Evolutionary conservation across 2,888 invertebrate species (phyloP).

Genomic region (Cyclophora punctaria): DNA sequence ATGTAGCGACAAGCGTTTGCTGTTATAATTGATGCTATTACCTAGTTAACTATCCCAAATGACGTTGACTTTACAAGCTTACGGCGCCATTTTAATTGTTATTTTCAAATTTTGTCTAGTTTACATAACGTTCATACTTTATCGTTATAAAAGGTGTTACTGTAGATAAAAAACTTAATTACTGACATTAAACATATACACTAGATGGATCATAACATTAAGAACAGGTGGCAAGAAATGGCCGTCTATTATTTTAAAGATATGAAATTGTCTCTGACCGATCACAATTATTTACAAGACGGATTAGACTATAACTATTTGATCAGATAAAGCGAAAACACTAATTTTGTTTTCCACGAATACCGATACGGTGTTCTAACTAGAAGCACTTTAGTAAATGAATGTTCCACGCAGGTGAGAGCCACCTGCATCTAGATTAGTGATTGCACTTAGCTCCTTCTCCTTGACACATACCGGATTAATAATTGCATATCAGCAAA

Average conservation of each 20-base stretch:
- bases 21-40: too few species aligned
- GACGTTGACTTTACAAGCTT: too few species aligned
- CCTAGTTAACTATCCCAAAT: too few species aligned
- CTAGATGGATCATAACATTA: constrained; percentile 8
- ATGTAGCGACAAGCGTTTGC: too few species aligned
- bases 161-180: too few species aligned
- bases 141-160: too few species aligned
- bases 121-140: too few species aligned
- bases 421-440: constrained; percentile 68
- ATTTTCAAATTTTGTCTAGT: too few species aligned
- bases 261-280: not conserved
- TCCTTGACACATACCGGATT: constrained; percentile 50
- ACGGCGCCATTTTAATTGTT: too few species aligned
- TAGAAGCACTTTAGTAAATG: constrained; percentile 49
- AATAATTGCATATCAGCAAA: constrained; percentile 51
- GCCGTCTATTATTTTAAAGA: constrained; percentile 10
- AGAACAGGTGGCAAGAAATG: constrained; percentile 7
- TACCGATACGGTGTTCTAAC: constrained; percentile 30
- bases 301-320: constrained; percentile 16
- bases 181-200: too few species aligned
- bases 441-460: constrained; percentile 56
- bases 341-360: constrained; percentile 37
- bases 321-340: constrained; percentile 20
- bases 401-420: constrained; percentile 48
- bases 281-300: constrained; percentile 2